These are phyloP conservation scores for Tragelaphus oryx DNA, from an alignment of 2,797 vertebrate genomes.

Conservation along the genomic window DNA sequence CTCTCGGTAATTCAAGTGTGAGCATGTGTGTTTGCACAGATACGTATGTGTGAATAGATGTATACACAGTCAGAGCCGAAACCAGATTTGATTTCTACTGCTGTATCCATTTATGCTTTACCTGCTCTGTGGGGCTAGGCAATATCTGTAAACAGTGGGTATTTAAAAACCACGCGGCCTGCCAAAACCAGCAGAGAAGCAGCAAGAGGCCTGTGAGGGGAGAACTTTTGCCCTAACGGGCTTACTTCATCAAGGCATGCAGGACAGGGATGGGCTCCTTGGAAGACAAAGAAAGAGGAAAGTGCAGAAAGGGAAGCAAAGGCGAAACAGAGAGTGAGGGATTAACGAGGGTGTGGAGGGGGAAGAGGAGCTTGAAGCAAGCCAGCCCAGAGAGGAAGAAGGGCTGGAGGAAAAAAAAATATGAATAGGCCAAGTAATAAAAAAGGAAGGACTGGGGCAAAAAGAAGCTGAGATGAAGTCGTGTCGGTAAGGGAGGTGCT, in stretches of 20 bases:
- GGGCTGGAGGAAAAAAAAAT: neutral
- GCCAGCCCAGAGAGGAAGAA: neutral
- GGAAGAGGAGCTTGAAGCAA: neutral
- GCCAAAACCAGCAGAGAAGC: conserved; percentile 44
- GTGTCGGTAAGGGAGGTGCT: neutral
- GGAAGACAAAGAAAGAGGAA: neutral
- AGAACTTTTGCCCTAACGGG: neutral
- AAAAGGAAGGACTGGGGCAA: neutral
- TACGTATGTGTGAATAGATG: neutral
- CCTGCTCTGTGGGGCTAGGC: neutral
- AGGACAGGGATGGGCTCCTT: neutral
- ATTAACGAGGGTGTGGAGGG: neutral
- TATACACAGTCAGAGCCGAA: neutral
- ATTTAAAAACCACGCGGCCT: neutral
- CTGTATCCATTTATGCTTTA: neutral
- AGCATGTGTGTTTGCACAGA: neutral
- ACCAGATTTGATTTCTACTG: neutral
- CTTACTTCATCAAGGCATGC: conserved; percentile 1
- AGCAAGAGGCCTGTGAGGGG: neutral
- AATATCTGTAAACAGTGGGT: neutral
- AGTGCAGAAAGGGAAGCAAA: conserved; percentile 5
- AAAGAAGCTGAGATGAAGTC: neutral
- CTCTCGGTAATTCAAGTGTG: neutral
- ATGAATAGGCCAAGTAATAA: neutral
- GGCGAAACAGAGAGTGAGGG: conserved; percentile 11